Percentiles rank a stretch among this genome's conserved stretches.
Conservation (phyloP, 2,797 vertebrate genomes). For the Pteronotus mesoamericanus region DNA sequence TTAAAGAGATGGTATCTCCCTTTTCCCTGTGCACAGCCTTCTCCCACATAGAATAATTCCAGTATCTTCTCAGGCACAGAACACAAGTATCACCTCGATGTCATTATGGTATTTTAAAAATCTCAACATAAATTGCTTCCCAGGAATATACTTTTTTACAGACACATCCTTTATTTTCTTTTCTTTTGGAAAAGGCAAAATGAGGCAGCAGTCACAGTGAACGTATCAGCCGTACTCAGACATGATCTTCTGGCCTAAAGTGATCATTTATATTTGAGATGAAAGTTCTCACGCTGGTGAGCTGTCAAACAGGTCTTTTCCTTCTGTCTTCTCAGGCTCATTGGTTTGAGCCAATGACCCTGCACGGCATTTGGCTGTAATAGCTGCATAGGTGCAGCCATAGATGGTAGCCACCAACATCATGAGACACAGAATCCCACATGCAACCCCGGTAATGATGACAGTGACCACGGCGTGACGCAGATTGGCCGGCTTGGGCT, state of each 20-base stretch:
- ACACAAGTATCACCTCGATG: constrained; percentile 17
- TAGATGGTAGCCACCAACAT: constrained; percentile 96
- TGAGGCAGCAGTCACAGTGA: background rate
- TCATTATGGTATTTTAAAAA: background rate
- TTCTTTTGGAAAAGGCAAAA: background rate
- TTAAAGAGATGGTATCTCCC: background rate
- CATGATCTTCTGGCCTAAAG: background rate
- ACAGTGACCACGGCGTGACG: constrained; percentile 95
- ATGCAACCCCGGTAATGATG: constrained; percentile 95
- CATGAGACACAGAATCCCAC: constrained; percentile 96
- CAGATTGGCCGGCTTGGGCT: constrained; percentile 87
- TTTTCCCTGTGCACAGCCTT: background rate
- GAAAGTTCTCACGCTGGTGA: constrained; percentile 81
- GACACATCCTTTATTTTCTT: background rate
- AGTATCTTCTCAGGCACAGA: background rate
- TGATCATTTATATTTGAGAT: background rate
- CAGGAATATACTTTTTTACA: background rate
- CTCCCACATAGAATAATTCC: background rate
- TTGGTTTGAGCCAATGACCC: constrained; percentile 77
- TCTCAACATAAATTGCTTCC: background rate
- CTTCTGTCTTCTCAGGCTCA: constrained; percentile 78
- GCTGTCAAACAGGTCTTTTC: constrained; percentile 86
- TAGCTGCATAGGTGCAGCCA: constrained; percentile 93
- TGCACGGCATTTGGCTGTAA: constrained; percentile 91
- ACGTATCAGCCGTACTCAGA: background rate